A percentile compares a stretch with the other conserved stretches of the same genome.
Conservation (phyloP, 2,888 invertebrate genomes). For the Meliscaeva auricollis region DNA sequence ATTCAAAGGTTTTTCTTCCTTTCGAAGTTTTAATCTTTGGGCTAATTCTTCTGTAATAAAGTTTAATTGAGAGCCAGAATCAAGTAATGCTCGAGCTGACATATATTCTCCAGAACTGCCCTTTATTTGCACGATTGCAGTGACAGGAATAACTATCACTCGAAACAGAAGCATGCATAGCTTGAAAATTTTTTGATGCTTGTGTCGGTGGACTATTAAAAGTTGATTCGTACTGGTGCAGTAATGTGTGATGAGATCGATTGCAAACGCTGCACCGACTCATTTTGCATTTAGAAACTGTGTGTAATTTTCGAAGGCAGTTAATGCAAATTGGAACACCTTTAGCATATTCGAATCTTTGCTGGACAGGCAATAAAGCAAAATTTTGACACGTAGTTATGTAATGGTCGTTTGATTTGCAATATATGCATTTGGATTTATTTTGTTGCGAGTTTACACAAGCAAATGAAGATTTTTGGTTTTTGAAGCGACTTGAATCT, state of each 20-base stretch:
- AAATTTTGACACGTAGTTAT: conserved; percentile 23
- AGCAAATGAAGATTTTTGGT: conserved; percentile 13
- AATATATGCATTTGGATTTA: conserved; percentile 11
- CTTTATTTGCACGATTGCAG: conserved; percentile 7
- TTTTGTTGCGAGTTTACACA: conserved; percentile 4
- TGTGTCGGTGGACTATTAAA: conserved; percentile 15
- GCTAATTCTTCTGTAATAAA: conserved; percentile 53
- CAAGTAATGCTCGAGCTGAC: neutral
- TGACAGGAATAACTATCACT: conserved; percentile 46
- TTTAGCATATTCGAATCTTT: no score
- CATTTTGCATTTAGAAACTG: conserved; percentile 52
- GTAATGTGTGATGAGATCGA: conserved; percentile 48
- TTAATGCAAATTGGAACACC: conserved; percentile 48
- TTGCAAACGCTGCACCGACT: conserved; percentile 54
- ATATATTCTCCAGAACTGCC: neutral
- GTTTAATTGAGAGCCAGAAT: conserved; percentile 31
- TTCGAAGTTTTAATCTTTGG: conserved; percentile 37
- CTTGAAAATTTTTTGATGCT: neutral
- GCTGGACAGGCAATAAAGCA: conserved; percentile 4
- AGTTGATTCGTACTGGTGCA: conserved; percentile 52
- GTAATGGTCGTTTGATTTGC: conserved; percentile 8
- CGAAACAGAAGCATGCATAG: conserved; percentile 5
- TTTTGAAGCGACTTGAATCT: neutral
- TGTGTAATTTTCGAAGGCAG: conserved; percentile 61
- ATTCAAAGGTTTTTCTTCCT: conserved; percentile 34